Percentiles rank a stretch among this genome's conserved stretches.
Evolutionary conservation across 2,113 vertebrate genomes (phyloP).

Genomic region (Miniopterus natalensis): DNA sequence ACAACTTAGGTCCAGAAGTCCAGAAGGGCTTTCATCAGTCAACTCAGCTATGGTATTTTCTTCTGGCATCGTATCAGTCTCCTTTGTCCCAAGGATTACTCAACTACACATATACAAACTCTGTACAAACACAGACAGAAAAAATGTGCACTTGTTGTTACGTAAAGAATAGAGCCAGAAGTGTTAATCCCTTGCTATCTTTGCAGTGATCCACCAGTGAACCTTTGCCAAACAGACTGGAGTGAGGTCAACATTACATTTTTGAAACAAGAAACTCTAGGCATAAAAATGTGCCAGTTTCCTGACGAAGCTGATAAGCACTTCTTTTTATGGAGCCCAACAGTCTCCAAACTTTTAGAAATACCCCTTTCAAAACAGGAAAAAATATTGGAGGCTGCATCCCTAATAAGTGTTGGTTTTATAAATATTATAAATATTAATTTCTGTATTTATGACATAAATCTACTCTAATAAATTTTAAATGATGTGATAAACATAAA

Average conservation of each 20-base stretch:
- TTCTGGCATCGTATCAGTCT: slow-evolving; percentile 41
- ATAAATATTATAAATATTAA: neutral
- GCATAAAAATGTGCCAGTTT: neutral
- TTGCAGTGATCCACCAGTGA: neutral
- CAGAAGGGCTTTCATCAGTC: slow-evolving; percentile 34
- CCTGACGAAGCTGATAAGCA: neutral
- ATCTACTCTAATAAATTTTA: neutral
- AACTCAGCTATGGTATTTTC: slow-evolving; percentile 59
- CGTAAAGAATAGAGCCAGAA: slow-evolving; percentile 37
- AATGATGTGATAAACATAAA: neutral
- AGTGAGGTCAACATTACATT: slow-evolving; percentile 27
- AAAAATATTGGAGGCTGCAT: neutral
- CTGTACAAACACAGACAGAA: neutral
- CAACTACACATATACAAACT: neutral
- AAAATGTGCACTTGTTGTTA: slow-evolving; percentile 36
- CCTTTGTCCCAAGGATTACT: slow-evolving; percentile 51
- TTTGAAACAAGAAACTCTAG: slow-evolving; percentile 59
- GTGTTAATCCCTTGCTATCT: slow-evolving; percentile 19
- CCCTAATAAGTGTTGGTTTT: neutral
- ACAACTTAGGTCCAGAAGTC: neutral
- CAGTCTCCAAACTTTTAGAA: slow-evolving; percentile 33
- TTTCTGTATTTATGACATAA: neutral
- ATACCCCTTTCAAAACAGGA: neutral
- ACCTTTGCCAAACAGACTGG: slow-evolving; percentile 54
- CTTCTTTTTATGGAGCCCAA: neutral